Evolutionary conservation across 2,113 vertebrate genomes (phyloP), one percentile per base, ranked within the genome.

Genomic region (Elephas maximus): DNA sequence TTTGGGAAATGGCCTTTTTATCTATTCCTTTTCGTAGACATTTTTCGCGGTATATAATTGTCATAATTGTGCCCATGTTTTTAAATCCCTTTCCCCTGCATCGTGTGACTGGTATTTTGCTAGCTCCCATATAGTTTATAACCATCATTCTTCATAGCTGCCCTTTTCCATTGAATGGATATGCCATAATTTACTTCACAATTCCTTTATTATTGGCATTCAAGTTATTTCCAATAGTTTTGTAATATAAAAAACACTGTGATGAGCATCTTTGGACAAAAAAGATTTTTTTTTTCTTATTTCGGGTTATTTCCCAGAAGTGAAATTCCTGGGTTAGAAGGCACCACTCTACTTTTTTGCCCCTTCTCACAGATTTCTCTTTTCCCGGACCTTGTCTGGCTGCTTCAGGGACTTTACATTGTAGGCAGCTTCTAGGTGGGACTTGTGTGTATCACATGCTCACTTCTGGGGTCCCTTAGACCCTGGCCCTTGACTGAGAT

Each of bases 141-240:
- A 51, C 30, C 79, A 18, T 71, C 5, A 0, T 62, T 85, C 24
- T 41, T 71, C 33, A 28, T 33, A 18, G 82, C 65, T 88, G 24
- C 44, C 1, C 2, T 76, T 81, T 88, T 26, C 77, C 5, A n/a
- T 8, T 78, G 74, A 57, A 45, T 4, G 33, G 88, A 28, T 21
- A 28, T 81, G 73, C 51, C 45, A 2, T 73, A 1, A 88, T 74
- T 63, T 65, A 78, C 62, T 48, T 91, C 73, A 33, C 23, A 48
- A 48, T 81, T 67, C 41, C 28, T 80, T 84, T 82, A 71, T 91
- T 81, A 67, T 33, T 91, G 84, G 17, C 84, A 33, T 82, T 45
- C 67, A 23, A 82, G 90, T 86, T 91, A 82, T 89, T 96, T 95
- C 65, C 62, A 77, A 44, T 95, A 37, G 65, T 95, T 82, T 51